Conservation (phyloP, 2,888 invertebrate species). For the Synanthedon vespiformis region DNA sequence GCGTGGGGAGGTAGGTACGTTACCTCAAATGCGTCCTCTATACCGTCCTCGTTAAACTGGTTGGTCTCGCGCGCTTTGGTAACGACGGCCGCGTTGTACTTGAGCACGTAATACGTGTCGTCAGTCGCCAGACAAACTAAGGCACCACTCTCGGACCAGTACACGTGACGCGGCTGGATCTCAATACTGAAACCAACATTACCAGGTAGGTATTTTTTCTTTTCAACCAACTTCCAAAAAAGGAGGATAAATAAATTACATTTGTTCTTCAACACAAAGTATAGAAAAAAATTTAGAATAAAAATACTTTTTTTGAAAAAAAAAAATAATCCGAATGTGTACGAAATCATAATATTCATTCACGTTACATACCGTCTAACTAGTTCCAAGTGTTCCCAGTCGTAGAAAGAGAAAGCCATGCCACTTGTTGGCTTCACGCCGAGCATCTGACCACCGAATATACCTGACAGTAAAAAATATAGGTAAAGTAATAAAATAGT, state of each 20-base stretch:
- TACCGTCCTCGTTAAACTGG: slow-evolving; percentile 88
- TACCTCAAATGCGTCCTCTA: slow-evolving; percentile 97
- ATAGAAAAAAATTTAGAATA: not conserved
- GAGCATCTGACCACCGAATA: slow-evolving; percentile 91
- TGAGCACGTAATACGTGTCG: slow-evolving; percentile 93
- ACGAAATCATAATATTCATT: not conserved
- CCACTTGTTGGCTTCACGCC: slow-evolving; percentile 94
- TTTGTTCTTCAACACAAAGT: too few relatives aligned
- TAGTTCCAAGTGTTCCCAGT: slow-evolving; percentile 95
- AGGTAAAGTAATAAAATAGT: not conserved
- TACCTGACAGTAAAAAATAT: slow-evolving; percentile 64
- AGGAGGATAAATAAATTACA: too few relatives aligned
- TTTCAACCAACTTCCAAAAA: too few relatives aligned
- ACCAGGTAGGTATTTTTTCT: not conserved
- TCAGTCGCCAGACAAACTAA: slow-evolving; percentile 95
- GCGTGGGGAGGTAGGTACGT: not conserved
- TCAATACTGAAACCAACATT: slow-evolving; percentile 78
- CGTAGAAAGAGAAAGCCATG: slow-evolving; percentile 95
- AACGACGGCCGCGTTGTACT: slow-evolving; percentile 88
- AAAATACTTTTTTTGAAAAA: not conserved
- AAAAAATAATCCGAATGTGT: too few relatives aligned
- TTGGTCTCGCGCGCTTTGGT: slow-evolving; percentile 80
- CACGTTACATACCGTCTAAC: slow-evolving; percentile 71
- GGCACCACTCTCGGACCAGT: slow-evolving; percentile 97
- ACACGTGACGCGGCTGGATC: slow-evolving; percentile 91